Conservation (phyloP, 2,888 invertebrate species). For the Sphaeridia pumilis region DNA sequence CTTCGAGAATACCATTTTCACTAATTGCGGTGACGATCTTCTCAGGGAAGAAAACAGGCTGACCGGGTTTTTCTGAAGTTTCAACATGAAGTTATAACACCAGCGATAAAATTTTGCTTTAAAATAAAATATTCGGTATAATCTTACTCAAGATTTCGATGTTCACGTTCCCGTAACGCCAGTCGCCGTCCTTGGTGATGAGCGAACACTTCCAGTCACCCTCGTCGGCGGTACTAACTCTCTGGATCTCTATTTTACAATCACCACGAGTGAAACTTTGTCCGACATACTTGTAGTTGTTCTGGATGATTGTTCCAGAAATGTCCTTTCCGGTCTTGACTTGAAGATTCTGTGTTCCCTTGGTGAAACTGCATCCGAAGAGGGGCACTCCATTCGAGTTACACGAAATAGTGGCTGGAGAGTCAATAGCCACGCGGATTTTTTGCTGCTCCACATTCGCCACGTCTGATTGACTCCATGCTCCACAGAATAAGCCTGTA, state of each 20-base stretch:
- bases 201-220: slow-evolving; percentile 30
- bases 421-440: too few species aligned
- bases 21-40: neutral
- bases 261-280: slow-evolving; percentile 22
- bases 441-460: too few species aligned
- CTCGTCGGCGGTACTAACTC: slow-evolving; percentile 24
- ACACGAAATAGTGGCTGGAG: neutral
- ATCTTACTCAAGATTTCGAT: slow-evolving; percentile 20
- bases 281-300: slow-evolving; percentile 20
- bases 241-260: slow-evolving; percentile 25
- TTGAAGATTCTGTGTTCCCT: neutral
- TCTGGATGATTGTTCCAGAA: slow-evolving; percentile 1
- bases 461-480: neutral
- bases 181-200: slow-evolving; percentile 12
- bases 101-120: neutral
- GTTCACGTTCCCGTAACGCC: slow-evolving; percentile 19
- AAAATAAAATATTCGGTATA: neutral
- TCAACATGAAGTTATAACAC: slow-evolving; percentile 1
- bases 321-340: neutral
- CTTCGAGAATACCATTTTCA: slow-evolving; percentile 6
- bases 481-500: neutral
- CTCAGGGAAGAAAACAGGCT: slow-evolving; percentile 4
- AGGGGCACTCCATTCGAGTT: neutral
- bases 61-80: slow-evolving; percentile 29
- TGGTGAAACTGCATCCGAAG: neutral